Evolutionary conservation across 2,797 vertebrate genomes (phyloP).

Genomic region (Denticeps clupeoides): DNA sequence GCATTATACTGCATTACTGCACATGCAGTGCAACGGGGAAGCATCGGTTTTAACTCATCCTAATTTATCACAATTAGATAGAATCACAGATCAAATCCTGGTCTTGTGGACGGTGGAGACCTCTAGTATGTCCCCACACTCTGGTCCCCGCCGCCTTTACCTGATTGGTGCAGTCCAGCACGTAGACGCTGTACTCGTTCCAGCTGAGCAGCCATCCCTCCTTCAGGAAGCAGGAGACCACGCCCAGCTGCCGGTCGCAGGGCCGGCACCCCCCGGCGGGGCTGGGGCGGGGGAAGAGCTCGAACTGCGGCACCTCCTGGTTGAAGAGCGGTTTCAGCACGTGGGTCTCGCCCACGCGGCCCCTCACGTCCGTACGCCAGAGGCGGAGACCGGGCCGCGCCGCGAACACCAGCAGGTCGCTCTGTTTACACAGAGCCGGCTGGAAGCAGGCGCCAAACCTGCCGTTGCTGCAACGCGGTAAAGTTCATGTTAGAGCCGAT

Average conservation of each 20-base stretch:
- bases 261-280: slow-evolving; percentile 53
- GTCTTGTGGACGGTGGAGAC: neutral
- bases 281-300: slow-evolving; percentile 74
- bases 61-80: too few relatives aligned
- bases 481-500: too few relatives aligned
- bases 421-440: slow-evolving; percentile 90
- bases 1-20: too few relatives aligned
- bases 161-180: slow-evolving; percentile 80
- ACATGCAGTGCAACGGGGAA: too few relatives aligned
- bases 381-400: slow-evolving; percentile 82
- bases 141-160: too few relatives aligned
- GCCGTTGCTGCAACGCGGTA: slow-evolving; percentile 70
- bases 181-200: slow-evolving; percentile 90
- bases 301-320: slow-evolving; percentile 68
- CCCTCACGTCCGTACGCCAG: slow-evolving; percentile 78
- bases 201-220: slow-evolving; percentile 91
- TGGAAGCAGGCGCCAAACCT: slow-evolving; percentile 89
- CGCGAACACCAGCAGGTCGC: slow-evolving; percentile 78
- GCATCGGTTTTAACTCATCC: too few relatives aligned
- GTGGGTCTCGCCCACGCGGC: slow-evolving; percentile 79
- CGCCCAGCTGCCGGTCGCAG: slow-evolving; percentile 75
- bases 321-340: slow-evolving; percentile 76
- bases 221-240: slow-evolving; percentile 74
- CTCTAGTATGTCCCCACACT: too few relatives aligned
- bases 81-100: too few relatives aligned